Base-by-base conservation (phyloP, 2,797 vertebrate genomes). In the Enteromius radiatus region DNA sequence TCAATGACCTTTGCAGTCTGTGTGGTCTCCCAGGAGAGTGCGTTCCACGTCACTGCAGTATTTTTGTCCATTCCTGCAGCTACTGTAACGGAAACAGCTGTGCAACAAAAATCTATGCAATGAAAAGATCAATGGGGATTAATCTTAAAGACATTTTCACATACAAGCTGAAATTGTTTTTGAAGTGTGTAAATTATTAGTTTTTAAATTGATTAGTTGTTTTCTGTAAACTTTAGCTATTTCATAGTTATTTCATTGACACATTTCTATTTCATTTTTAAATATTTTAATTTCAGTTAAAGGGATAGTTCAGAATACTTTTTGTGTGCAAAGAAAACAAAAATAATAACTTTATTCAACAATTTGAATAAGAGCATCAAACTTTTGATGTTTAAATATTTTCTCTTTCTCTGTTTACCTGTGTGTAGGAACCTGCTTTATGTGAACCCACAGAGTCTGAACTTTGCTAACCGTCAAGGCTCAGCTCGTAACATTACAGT, bases 401-500 rank as follows among this genome's bases (percentile, higher is more conserved):
- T 33, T 73, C 0, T 10, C n/a, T 31, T 41, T 43, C 11, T 67
- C 11, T 64, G 19, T 76, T 5, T 31, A 4, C 7, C 4, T 84
- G n/a, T 90, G 89, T 87, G 86, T 90, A 99, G 98, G 93, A 99
- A 99, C 90, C 93, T 99, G 88, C 95, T 99, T 47, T 99, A 97
- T 54, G 95, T 99, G 77, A 97, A 99, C 87, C 96, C 98, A 70
- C 98, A 99, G 91, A 99, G 97, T 92, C 96, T 99, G 87, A 99
- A 99, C 92, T 99, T 99, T 2, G 97, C 98, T 84, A 99, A 99
- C 91, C 97, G 98, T 2, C 98, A 99, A 90, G 98, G 98, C 65
- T 99, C 98, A 38, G 98, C 98, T 56, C 95, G 98, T 87, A 99
- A 99, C 80, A 99, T 99, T 92, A 99, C 98, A 1, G 98, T 99